Evolutionary conservation across 2,113 vertebrate genomes (phyloP), one percentile per base, ranked within the genome.

Genomic region (Misgurnus anguillicaudatus): DNA sequence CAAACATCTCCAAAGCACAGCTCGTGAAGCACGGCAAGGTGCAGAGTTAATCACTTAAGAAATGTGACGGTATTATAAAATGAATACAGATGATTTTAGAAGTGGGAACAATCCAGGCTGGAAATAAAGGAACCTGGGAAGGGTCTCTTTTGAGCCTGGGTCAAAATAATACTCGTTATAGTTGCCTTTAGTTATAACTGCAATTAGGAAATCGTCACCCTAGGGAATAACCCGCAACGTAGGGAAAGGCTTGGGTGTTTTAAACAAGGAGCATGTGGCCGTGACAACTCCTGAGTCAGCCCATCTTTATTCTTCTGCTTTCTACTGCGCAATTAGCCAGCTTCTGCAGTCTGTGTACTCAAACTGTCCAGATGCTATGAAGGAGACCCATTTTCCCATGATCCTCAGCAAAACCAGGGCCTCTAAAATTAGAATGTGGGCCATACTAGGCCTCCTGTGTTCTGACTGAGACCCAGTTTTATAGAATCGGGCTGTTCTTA

Each of bases 361-460:
- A 81, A 85, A 83, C 76, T 83, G 87, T 91, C 89, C 89, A 69
- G 85, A 83, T 75, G 78, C 77, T 83, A 73, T 83, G 81, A 77
- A 72, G 78, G 77, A 78, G 88, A 90, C 90, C 92, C 90, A 90
- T 82, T 92, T 93, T 89, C 85, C 85, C 85, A 86, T 65, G 86
- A 86, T 86, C 85, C 80, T 88, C 78, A 36, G 79, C 80, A 88
- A 89, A 90, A 89, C 86, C 84, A 88, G 89, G 84, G 85, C 85
- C 87, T 88, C 91, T 93, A 92, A 88, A 88, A 82, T 87, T 92
- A 91, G 91, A 90, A 94, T 91, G 61, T 92, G 92, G 92, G 91
- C 88, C 90, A 88, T 80, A 73, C 55, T 10, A 80, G 89, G 83
- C 86, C 83, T 84, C 86, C 84, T 78, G 82, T 83, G 85, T 79